A percentile compares a stretch with the other conserved stretches of the same genome.
phyloP scores from a whole-genome alignment of 2,888 invertebrate species.

The Venusia cambrica region DNA sequence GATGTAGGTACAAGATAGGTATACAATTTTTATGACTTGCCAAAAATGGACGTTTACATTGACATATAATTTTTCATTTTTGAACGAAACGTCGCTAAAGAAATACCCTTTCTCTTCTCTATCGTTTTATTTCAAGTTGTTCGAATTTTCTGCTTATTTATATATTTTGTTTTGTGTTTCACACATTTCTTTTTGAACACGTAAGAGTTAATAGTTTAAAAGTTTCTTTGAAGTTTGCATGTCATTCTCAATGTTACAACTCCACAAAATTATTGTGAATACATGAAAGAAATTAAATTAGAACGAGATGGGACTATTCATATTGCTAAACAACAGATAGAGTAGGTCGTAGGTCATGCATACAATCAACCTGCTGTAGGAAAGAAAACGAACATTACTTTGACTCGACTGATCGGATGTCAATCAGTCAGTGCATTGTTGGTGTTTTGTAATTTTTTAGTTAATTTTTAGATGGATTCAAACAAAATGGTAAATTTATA shows the following conservation, averaged over 20 bases:
- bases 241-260: constrained; percentile 35
- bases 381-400: background rate
- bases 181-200: too few species aligned
- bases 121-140: too few species aligned
- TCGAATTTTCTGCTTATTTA: too few species aligned
- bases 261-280: background rate
- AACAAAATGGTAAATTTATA: constrained; percentile 68
- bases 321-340: background rate
- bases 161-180: too few species aligned
- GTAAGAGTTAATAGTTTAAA: too few species aligned
- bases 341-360: background rate
- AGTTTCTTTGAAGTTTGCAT: too few species aligned
- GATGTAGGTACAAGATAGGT: too few species aligned
- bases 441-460: constrained; percentile 50
- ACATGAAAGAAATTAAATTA: constrained; percentile 1
- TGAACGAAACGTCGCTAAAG: too few species aligned
- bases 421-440: constrained; percentile 41
- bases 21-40: constrained; percentile 3
- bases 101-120: too few species aligned
- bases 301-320: background rate
- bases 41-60: constrained; percentile 4
- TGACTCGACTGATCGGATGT: constrained; percentile 7
- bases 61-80: too few species aligned
- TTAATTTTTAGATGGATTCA: constrained; percentile 60
- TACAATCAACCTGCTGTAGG: background rate